A percentile compares a stretch with the other conserved stretches of the same genome.
Evolutionary conservation across 2,113 vertebrate genomes (phyloP).

Genomic region (Benitochromis conjunctus): DNA sequence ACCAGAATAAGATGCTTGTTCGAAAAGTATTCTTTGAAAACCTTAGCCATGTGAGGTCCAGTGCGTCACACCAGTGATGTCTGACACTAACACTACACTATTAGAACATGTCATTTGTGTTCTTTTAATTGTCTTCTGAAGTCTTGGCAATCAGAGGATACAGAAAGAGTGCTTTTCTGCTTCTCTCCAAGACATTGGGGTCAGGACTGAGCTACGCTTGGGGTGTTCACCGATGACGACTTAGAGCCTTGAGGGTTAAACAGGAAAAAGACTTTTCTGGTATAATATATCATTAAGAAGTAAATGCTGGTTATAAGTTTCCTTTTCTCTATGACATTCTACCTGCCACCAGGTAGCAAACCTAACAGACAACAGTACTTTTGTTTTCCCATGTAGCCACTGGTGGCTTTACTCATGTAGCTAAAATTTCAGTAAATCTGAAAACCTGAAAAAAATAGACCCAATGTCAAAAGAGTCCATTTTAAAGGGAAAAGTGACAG

Average conservation of each 20-base stretch:
- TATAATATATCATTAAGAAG: not conserved
- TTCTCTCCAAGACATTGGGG: not conserved
- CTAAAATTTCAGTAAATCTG: not conserved
- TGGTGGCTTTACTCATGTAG: not conserved
- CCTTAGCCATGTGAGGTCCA: too few relatives aligned
- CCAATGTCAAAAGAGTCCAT: not conserved
- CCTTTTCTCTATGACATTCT: not conserved
- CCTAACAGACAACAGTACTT: not conserved
- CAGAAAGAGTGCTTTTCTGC: not conserved
- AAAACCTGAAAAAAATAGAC: not conserved
- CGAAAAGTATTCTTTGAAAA: not conserved
- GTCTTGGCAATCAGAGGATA: not conserved
- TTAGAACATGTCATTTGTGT: not conserved
- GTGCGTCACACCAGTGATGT: too few relatives aligned
- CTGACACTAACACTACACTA: not conserved
- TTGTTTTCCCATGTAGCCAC: not conserved
- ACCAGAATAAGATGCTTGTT: not conserved
- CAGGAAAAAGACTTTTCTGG: not conserved
- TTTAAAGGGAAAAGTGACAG: not conserved
- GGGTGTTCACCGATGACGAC: not conserved
- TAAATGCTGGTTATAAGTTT: not conserved
- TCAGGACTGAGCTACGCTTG: not conserved
- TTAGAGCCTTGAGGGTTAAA: not conserved
- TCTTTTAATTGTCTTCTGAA: not conserved
- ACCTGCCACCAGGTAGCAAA: not conserved